A percentile compares a stretch with the other conserved stretches of the same genome.
These are phyloP conservation scores for Drosophila formosana DNA, from an alignment of 2,888 invertebrate genomes.

Conservation along the genomic window DNA sequence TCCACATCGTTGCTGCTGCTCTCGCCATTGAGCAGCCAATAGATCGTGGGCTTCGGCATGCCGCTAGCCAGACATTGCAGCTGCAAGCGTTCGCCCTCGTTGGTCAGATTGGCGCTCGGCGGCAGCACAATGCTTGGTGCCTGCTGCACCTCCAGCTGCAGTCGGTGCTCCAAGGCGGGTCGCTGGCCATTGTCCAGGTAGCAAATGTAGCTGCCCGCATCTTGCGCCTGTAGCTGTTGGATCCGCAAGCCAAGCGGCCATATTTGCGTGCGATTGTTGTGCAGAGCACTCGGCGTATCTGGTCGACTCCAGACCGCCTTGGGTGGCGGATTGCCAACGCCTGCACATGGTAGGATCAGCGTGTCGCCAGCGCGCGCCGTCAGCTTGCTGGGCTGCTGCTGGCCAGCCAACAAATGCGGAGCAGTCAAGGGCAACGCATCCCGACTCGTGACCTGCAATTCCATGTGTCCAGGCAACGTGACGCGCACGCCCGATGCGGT, in stretches of 20 bases:
- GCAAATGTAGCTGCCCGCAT: conserved; percentile 92
- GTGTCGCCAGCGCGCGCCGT: conserved; percentile 86
- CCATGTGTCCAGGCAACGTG: conserved; percentile 77
- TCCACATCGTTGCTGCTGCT: conserved; percentile 87
- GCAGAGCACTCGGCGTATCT: conserved; percentile 83
- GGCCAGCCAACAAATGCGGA: conserved; percentile 75
- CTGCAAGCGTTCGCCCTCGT: conserved; percentile 85
- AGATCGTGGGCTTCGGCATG: conserved; percentile 89
- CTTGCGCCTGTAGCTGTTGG: conserved; percentile 86
- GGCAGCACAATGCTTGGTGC: conserved; percentile 84
- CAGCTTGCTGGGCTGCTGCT: conserved; percentile 69
- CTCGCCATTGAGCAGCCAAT: conserved; percentile 94
- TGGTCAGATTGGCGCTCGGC: conserved; percentile 83
- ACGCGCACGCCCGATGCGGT: conserved; percentile 84
- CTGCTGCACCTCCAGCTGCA: conserved; percentile 85
- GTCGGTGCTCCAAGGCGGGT: conserved; percentile 86
- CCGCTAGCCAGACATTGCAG: conserved; percentile 88
- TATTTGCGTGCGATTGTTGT: conserved; percentile 85
- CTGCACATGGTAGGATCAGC: conserved; percentile 89
- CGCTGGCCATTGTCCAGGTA: conserved; percentile 88
- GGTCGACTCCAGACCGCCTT: conserved; percentile 88
- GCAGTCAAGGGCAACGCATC: conserved; percentile 32
- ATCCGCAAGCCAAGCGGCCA: conserved; percentile 87
- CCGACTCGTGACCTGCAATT: conserved; percentile 57
- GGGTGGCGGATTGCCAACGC: conserved; percentile 88